These are phyloP conservation scores for Oophaga pumilio DNA, from an alignment of 2,113 vertebrate species.

Conservation along the genomic window DNA sequence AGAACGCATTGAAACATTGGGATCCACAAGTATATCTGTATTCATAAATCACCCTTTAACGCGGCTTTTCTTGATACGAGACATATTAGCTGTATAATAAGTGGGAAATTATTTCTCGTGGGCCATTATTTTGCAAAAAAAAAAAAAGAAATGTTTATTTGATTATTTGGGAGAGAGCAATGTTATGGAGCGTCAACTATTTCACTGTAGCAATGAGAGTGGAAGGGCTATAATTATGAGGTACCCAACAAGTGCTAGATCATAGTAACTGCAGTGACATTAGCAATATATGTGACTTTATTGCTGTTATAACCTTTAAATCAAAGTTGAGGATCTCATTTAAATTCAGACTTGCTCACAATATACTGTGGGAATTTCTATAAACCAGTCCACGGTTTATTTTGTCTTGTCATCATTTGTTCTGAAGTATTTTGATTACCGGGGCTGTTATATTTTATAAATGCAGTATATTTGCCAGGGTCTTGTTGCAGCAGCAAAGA, in stretches of 20 bases:
- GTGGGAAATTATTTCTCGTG: slow-evolving; percentile 8
- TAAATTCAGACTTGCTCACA: slow-evolving; percentile 24
- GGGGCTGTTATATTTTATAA: slow-evolving; percentile 22
- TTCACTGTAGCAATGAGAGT: slow-evolving; percentile 38
- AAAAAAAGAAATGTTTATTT: slow-evolving; percentile 32
- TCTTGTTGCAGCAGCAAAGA: background rate
- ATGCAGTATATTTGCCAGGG: slow-evolving; percentile 7
- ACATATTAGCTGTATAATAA: slow-evolving; percentile 38
- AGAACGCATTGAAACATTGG: background rate
- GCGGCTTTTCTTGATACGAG: slow-evolving; percentile 19
- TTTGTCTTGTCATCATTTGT: slow-evolving; percentile 34
- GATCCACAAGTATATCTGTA: background rate
- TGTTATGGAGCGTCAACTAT: slow-evolving; percentile 24
- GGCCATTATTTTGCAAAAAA: slow-evolving; percentile 24
- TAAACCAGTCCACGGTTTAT: slow-evolving; percentile 14
- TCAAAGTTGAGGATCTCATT: slow-evolving; percentile 42
- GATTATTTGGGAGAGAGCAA: background rate
- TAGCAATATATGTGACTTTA: slow-evolving; percentile 49
- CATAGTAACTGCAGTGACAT: slow-evolving; percentile 48
- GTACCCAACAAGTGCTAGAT: slow-evolving; percentile 37
- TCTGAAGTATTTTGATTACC: slow-evolving; percentile 35
- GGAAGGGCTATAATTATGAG: slow-evolving; percentile 44
- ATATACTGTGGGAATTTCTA: slow-evolving; percentile 34
- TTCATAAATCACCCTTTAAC: slow-evolving; percentile 25
- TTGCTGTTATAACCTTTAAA: slow-evolving; percentile 44